These are phyloP conservation scores for Blastomussa wellsi DNA, from an alignment of 92 coral and sea anemone genomes.

Conservation along the genomic window DNA sequence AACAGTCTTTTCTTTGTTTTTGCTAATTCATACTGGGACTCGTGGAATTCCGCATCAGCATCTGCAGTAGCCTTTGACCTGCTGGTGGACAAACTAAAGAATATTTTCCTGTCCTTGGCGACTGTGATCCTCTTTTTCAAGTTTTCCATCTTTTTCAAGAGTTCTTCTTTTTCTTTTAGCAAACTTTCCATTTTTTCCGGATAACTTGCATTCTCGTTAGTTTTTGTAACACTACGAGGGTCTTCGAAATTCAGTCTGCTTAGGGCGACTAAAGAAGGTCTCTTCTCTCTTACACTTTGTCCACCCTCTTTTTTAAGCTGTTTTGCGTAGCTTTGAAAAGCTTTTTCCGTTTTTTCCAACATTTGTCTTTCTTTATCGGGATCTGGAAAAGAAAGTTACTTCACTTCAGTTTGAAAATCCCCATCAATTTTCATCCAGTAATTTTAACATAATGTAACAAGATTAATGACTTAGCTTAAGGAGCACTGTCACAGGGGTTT, in stretches of 20 bases:
- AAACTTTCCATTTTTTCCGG: slow-evolving; percentile 52
- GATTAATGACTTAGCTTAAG: too few relatives aligned
- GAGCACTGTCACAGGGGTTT: too few relatives aligned
- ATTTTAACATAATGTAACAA: not conserved
- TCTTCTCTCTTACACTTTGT: slow-evolving; percentile 53
- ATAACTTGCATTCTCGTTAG: slow-evolving; percentile 44
- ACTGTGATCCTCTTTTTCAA: slow-evolving; percentile 72
- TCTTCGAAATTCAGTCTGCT: slow-evolving; percentile 77
- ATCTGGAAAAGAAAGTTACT: slow-evolving; percentile 38
- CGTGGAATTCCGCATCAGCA: slow-evolving; percentile 89
- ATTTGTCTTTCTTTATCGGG: slow-evolving; percentile 80
- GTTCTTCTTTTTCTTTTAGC: slow-evolving; percentile 76
- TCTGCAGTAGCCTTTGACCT: slow-evolving; percentile 79
- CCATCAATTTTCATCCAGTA: not conserved
- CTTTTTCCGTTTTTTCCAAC: slow-evolving; percentile 72
- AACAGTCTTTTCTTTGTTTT: slow-evolving; percentile 84
- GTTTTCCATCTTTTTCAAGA: slow-evolving; percentile 59
- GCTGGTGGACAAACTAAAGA: slow-evolving; percentile 68
- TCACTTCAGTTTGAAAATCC: not conserved
- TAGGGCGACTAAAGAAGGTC: slow-evolving; percentile 73
- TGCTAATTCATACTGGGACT: slow-evolving; percentile 84
- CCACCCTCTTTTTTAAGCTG: slow-evolving; percentile 64
- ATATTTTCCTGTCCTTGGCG: slow-evolving; percentile 93
- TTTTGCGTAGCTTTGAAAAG: slow-evolving; percentile 73
- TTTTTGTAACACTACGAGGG: slow-evolving; percentile 45